Conservation (phyloP, 2,797 vertebrate genomes). For the Toxotes lorentzi region DNA sequence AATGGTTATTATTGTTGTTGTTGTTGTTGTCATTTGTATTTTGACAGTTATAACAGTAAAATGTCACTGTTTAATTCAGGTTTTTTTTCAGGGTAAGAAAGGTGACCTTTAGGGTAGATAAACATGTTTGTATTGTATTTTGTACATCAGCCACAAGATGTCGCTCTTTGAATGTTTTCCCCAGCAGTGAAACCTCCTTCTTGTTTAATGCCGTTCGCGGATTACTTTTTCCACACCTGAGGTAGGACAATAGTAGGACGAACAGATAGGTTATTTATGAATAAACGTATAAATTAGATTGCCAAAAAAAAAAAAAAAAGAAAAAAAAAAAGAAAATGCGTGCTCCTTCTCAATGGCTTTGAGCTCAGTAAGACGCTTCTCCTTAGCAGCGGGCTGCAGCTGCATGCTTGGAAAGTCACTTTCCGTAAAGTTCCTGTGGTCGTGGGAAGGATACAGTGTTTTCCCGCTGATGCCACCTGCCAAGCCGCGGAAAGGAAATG, state of each 20-base stretch:
- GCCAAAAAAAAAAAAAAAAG: too few species aligned
- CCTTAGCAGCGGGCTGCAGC: slow-evolving; percentile 27
- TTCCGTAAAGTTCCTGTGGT: slow-evolving; percentile 70
- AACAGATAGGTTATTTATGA: too few species aligned
- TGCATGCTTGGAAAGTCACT: slow-evolving; percentile 60
- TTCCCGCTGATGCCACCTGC: slow-evolving; percentile 77
- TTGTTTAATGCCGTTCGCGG: neutral
- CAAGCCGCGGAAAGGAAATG: slow-evolving; percentile 77
- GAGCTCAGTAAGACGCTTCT: slow-evolving; percentile 8
- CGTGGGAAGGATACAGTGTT: slow-evolving; percentile 71
- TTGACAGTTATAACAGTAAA: neutral
- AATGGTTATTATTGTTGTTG: neutral
- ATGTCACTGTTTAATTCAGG: neutral
- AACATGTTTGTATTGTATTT: slow-evolving; percentile 48
- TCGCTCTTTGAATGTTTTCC: slow-evolving; percentile 84
- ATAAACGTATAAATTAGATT: too few species aligned
- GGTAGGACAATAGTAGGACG: too few species aligned
- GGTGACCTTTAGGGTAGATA: neutral
- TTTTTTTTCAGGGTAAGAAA: neutral
- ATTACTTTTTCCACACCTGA: neutral
- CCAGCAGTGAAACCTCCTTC: neutral
- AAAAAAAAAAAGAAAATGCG: too few species aligned
- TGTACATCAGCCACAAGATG: slow-evolving; percentile 85
- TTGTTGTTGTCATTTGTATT: neutral
- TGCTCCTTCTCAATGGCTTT: neutral